A percentile compares a stretch with the other conserved stretches of the same genome.
Evolutionary conservation across 2,888 invertebrate genomes (phyloP).

Genomic region (Nasonia oneida): DNA sequence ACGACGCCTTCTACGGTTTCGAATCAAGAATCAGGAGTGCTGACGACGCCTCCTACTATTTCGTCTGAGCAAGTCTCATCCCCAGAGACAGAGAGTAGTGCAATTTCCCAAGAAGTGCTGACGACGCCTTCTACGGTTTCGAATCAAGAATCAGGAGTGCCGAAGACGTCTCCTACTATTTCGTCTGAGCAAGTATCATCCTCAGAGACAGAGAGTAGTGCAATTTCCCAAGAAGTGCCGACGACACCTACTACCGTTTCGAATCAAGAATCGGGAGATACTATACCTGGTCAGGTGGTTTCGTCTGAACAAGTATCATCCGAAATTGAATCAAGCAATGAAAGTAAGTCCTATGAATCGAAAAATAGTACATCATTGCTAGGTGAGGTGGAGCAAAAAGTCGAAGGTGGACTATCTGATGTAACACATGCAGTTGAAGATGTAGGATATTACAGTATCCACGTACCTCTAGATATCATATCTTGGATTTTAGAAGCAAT

Average conservation of each 20-base stretch:
- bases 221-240: neutral
- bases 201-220: neutral
- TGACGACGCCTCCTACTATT: too few relatives aligned
- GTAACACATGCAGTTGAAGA: neutral
- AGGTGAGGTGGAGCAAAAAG: neutral
- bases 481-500: neutral
- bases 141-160: too few relatives aligned
- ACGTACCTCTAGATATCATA: neutral
- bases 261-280: neutral
- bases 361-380: neutral
- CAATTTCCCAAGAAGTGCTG: too few relatives aligned
- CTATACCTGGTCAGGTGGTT: neutral
- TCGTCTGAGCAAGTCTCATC: too few relatives aligned
- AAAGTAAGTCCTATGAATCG: neutral
- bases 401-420: neutral
- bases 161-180: neutral
- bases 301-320: neutral
- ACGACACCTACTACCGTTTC: neutral
- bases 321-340: neutral
- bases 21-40: too few relatives aligned
- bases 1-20: neutral
- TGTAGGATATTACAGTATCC: neutral
- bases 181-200: neutral
- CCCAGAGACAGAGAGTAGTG: too few relatives aligned
- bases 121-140: neutral